These are phyloP conservation scores for Falco novaeseelandiae DNA, from an alignment of 2,797 vertebrate species.

Conservation along the genomic window DNA sequence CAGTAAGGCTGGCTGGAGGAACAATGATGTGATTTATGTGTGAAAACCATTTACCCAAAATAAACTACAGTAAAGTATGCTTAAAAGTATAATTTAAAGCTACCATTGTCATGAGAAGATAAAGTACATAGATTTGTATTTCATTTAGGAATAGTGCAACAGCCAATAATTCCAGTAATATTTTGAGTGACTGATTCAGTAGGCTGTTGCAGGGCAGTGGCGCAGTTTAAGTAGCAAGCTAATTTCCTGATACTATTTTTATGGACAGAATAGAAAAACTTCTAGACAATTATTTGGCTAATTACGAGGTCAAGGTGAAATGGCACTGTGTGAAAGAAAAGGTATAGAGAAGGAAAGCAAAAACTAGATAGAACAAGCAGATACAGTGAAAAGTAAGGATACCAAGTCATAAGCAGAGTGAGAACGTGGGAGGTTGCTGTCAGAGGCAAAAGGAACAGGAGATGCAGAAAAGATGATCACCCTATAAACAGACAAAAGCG, in stretches of 20 bases:
- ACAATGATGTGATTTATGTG: background rate
- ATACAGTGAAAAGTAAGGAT: background rate
- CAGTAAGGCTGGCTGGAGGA: background rate
- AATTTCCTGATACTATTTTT: conserved; percentile 11
- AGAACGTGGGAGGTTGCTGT: background rate
- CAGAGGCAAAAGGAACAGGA: background rate
- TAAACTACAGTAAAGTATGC: conserved; percentile 14
- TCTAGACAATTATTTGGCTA: background rate
- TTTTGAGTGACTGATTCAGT: conserved; percentile 1
- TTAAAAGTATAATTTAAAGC: conserved; percentile 4
- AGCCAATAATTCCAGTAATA: conserved; percentile 18
- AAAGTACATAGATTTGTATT: background rate
- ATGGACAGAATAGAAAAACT: background rate
- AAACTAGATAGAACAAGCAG: background rate
- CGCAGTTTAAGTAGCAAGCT: background rate
- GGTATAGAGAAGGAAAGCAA: background rate
- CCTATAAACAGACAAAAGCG: background rate
- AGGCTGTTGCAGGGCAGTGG: background rate
- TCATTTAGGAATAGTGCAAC: background rate
- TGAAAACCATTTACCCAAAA: conserved; percentile 17
- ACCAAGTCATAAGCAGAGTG: background rate
- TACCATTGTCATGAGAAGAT: background rate
- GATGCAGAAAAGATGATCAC: background rate
- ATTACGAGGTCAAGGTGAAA: conserved; percentile 4
- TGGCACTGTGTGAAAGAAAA: background rate